Evolutionary conservation across 2,113 vertebrate species (phyloP).

Genomic region (Poeciliopsis prolifica): DNA sequence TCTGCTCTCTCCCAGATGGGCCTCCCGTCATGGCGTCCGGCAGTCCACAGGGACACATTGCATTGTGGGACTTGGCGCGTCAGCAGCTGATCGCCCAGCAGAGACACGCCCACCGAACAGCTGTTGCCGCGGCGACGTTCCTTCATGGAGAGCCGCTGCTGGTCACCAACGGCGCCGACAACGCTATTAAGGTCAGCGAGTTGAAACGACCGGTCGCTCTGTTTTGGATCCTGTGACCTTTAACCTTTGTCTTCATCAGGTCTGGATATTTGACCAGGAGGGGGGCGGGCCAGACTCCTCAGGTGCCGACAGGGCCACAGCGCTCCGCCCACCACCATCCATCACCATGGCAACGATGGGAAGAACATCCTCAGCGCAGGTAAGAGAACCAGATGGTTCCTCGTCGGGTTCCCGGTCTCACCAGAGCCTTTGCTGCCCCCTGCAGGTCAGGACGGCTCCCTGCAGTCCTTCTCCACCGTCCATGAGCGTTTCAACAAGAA

Average conservation of each 20-base stretch:
- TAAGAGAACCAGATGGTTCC: slow-evolving; percentile 48
- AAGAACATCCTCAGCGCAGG: slow-evolving; percentile 94
- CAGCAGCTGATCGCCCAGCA: slow-evolving; percentile 89
- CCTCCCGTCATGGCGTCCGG: slow-evolving; percentile 91
- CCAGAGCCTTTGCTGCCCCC: slow-evolving; percentile 3
- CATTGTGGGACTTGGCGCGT: slow-evolving; percentile 93
- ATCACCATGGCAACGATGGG: slow-evolving; percentile 89
- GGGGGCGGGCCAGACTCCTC: slow-evolving; percentile 87
- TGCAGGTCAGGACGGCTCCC: slow-evolving; percentile 93
- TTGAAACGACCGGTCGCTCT: no score
- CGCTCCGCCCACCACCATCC: slow-evolving; percentile 88
- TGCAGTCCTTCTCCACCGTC: slow-evolving; percentile 93
- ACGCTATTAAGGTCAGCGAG: slow-evolving; percentile 84
- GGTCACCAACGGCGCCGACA: slow-evolving; percentile 92
- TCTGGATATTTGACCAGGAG: slow-evolving; percentile 96
- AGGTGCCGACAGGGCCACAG: slow-evolving; percentile 90
- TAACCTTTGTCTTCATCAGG: slow-evolving; percentile 67
- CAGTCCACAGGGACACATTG: slow-evolving; percentile 93
- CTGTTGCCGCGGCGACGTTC: slow-evolving; percentile 89
- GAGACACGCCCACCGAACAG: slow-evolving; percentile 87
- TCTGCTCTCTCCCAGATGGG: slow-evolving; percentile 81
- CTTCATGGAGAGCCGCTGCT: slow-evolving; percentile 91
- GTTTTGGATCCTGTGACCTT: neutral
- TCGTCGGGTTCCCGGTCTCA: no score
- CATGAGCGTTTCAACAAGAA: slow-evolving; percentile 96